Evolutionary conservation across 2,797 vertebrate genomes (phyloP).

Genomic region (Sebastolobus alascanus): DNA sequence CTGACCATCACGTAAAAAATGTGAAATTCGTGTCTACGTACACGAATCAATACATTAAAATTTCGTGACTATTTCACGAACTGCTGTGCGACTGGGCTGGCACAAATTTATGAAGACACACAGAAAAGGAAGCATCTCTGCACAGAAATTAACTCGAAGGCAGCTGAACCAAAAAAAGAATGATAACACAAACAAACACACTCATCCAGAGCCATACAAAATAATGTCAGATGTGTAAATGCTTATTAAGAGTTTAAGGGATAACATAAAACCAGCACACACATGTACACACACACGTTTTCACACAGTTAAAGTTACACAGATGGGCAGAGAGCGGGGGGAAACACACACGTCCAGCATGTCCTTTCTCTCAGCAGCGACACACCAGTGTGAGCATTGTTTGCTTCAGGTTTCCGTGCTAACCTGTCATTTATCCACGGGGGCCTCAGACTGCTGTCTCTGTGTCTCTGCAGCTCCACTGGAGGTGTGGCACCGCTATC

Average conservation of each 20-base stretch:
- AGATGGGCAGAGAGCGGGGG: background rate
- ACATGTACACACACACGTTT: slow-evolving; percentile 16
- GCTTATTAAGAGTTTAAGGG: slow-evolving; percentile 52
- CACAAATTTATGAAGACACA: background rate
- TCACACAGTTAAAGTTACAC: slow-evolving; percentile 25
- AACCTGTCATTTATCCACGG: slow-evolving; percentile 74
- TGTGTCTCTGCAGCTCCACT: slow-evolving; percentile 39
- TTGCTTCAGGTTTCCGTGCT: slow-evolving; percentile 45
- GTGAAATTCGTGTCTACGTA: no score
- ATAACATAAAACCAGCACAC: slow-evolving; percentile 25
- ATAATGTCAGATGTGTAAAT: slow-evolving; percentile 33
- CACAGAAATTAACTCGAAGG: background rate
- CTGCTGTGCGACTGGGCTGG: no score
- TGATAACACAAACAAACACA: slow-evolving; percentile 7
- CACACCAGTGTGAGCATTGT: slow-evolving; percentile 47
- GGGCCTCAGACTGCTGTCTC: slow-evolving; percentile 74
- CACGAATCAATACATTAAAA: no score
- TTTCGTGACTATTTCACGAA: no score
- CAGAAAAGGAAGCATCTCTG: slow-evolving; percentile 7
- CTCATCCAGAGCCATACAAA: slow-evolving; percentile 9
- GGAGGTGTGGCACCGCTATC: slow-evolving; percentile 57
- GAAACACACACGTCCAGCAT: slow-evolving; percentile 26
- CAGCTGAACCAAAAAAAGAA: background rate
- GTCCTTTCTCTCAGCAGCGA: slow-evolving; percentile 8
- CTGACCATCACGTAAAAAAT: no score